Percentiles rank a stretch among this genome's conserved stretches.
Conservation (phyloP, 2,797 vertebrate species). For the Threskiornis aethiopicus region DNA sequence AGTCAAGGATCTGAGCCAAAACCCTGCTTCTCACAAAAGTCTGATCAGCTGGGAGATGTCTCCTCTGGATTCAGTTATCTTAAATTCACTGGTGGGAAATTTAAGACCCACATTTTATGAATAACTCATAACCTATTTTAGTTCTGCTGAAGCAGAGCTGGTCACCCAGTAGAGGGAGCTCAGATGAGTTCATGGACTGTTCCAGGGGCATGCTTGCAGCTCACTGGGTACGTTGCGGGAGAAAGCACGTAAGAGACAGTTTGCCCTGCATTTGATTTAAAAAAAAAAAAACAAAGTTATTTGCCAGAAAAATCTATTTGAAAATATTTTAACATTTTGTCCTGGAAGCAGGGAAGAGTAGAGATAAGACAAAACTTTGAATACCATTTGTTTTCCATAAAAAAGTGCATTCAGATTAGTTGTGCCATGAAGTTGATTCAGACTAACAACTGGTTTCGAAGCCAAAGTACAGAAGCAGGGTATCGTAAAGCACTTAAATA, state of each 20-base stretch:
- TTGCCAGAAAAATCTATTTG: not conserved
- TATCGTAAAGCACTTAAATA: not conserved
- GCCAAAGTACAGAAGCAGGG: not conserved
- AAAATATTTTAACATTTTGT: not conserved
- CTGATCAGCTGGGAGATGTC: not conserved
- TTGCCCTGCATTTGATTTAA: not conserved
- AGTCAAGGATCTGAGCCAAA: conserved; percentile 18
- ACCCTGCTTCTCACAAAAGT: not conserved
- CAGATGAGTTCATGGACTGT: not conserved
- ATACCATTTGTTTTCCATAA: not conserved
- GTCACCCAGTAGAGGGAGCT: conserved; percentile 47
- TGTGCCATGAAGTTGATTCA: not conserved
- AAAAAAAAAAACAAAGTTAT: not conserved
- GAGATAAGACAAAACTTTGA: not conserved
- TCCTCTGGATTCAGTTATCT: not conserved
- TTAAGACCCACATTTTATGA: not conserved
- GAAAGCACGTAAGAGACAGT: not conserved
- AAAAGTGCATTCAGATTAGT: not conserved
- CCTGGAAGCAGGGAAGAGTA: not conserved
- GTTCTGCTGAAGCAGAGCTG: not conserved
- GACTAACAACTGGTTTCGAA: not conserved
- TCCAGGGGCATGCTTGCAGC: not conserved
- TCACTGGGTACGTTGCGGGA: fast-evolving
- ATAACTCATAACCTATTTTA: not conserved
- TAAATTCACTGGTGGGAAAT: not conserved